Percentiles rank a stretch among this genome's conserved stretches.
These are phyloP conservation scores for Scomber scombrus DNA, from an alignment of 2,113 vertebrate species.

Conservation along the genomic window DNA sequence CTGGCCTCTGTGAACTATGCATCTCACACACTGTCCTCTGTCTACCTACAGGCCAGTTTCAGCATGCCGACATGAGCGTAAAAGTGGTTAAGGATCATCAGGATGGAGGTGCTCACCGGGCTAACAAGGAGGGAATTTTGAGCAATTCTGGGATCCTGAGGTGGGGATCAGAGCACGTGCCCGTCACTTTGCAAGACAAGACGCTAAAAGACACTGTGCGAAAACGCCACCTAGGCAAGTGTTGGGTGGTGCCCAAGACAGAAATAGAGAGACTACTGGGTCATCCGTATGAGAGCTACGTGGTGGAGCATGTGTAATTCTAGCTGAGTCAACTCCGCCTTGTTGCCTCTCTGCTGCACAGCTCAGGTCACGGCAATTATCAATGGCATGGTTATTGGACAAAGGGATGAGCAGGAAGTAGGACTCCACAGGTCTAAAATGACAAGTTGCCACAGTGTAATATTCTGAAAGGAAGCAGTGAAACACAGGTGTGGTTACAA, in stretches of 20 bases:
- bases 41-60: constrained; percentile 85
- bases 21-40: neutral
- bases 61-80: constrained; percentile 80
- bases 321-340: constrained; percentile 40
- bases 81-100: constrained; percentile 33
- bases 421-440: constrained; percentile 8
- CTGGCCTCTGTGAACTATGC: too few species aligned
- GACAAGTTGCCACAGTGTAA: neutral
- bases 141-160: constrained; percentile 66
- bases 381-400: constrained; percentile 3
- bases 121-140: constrained; percentile 34
- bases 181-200: constrained; percentile 84
- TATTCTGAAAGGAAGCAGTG: constrained; percentile 6
- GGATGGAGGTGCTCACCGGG: constrained; percentile 15
- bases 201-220: constrained; percentile 82
- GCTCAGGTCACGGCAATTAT: constrained; percentile 42
- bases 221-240: constrained; percentile 78
- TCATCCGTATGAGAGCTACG: constrained; percentile 82
- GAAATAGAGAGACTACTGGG: constrained; percentile 84
- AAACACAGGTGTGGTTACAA: constrained; percentile 7
- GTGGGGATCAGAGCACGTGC: constrained; percentile 69
- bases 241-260: constrained; percentile 86
- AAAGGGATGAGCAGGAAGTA: constrained; percentile 47
- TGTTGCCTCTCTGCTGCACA: constrained; percentile 8
- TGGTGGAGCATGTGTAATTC: constrained; percentile 75